Evolutionary conservation across 2,797 vertebrate genomes (phyloP), one percentile per base, ranked within the genome.

Genomic region (Hydrophis major): DNA sequence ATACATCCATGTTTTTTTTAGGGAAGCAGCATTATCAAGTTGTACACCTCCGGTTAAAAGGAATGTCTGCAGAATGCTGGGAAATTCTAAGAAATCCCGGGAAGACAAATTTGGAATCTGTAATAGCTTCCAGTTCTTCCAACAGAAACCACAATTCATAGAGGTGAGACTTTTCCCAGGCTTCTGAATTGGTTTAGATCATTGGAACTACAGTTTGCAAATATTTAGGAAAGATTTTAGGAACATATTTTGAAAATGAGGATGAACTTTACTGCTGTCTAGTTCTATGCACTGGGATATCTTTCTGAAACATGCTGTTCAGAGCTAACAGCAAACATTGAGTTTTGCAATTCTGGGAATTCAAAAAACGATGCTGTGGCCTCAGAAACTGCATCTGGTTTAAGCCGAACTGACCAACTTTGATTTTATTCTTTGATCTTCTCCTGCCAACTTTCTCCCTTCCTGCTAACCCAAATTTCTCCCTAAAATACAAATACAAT

Each of bases 331-430:
- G 94, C 96, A 95, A 95, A 94, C 94, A 95, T 89, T 93, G 92
- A 95, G 93, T 96, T 93, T 95, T 95, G 92, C 96, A 96, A 95
- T 89, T 89, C 60, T 14, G 6, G 86, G 91, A 0, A 0, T 90
- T 92, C 89, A 95, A 94, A 95, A 92, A 95, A 95, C 92, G 16
- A 89, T 86, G 91, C 93, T 95, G 94, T 93, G 95, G 95, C 95
- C 96, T 95, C 92, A 96, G 91, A 95, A 94, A 94, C 95, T 95
- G 94, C 92, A 94, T 96, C 93, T 89, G 93, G 96, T 96, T 96
- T 95, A 96, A 95, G 94, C 95, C 93, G 94, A 96, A 89, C 87
- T 94, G 86, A 96, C 86, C 95, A 59, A 96, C 89, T 93, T 95
- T 92, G 94, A 95, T 60, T 94, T 96, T 96, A 96, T 96, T 97